A percentile compares a stretch with the other conserved stretches of the same genome.
phyloP scores from a whole-genome alignment of 2,797 vertebrate genomes.

The Echeneis naucrates region DNA sequence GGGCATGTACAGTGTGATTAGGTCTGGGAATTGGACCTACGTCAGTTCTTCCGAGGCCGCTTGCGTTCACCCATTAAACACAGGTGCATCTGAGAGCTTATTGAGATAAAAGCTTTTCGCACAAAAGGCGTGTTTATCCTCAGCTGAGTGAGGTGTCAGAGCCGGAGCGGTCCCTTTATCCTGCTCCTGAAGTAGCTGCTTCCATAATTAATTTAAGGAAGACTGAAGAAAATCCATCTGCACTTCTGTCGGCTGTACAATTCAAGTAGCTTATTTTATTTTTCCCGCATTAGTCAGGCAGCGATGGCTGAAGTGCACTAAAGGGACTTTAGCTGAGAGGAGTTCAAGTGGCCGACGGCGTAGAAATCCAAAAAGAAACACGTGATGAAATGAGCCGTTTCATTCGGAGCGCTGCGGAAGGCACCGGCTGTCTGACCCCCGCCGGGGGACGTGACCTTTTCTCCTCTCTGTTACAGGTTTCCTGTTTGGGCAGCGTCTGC shows the following conservation, averaged over 20 bases:
- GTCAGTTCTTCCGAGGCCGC: not conserved
- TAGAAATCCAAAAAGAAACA: too few species aligned
- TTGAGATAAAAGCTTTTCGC: not conserved
- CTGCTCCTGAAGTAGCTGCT: not conserved
- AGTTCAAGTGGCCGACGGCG: not conserved
- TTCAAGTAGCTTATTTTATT: not conserved
- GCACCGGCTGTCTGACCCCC: too few species aligned
- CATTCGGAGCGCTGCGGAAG: too few species aligned
- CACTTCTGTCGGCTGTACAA: not conserved
- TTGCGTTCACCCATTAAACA: slow-evolving; percentile 37
- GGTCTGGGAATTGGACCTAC: slow-evolving; percentile 25
- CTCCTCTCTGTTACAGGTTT: too few species aligned
- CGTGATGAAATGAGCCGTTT: not conserved
- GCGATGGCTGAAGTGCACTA: not conserved
- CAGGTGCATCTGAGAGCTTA: not conserved
- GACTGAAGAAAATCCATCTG: not conserved
- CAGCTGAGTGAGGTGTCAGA: slow-evolving; percentile 1
- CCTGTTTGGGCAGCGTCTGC: too few species aligned
- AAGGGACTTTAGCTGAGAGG: not conserved
- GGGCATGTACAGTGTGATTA: slow-evolving; percentile 5
- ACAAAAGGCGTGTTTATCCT: not conserved
- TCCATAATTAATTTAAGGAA: not conserved
- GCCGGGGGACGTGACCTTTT: too few species aligned
- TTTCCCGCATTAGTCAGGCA: not conserved
- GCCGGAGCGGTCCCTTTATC: not conserved